Percentiles rank a stretch among this genome's conserved stretches.
These are phyloP conservation scores for Melipona beecheii DNA, from an alignment of 2,888 invertebrate species.

Conservation along the genomic window DNA sequence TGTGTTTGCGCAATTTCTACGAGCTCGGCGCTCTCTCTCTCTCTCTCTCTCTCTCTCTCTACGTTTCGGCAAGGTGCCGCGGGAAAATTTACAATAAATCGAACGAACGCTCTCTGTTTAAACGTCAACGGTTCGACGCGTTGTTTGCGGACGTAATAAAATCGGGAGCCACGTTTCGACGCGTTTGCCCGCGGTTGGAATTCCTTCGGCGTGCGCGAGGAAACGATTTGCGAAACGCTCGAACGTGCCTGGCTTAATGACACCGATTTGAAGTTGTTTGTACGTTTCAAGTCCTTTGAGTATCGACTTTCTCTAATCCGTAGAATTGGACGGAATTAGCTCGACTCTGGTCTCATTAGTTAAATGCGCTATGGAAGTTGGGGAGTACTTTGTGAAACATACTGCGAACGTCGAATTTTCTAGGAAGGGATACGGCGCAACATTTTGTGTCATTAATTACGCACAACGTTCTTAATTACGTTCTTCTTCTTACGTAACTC, in stretches of 20 bases:
- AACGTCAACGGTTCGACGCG: slow-evolving; percentile 5
- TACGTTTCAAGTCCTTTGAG: not conserved
- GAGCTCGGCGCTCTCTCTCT: not conserved
- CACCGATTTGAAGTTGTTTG: not conserved
- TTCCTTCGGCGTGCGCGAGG: not conserved
- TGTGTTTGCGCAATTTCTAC: slow-evolving; percentile 36
- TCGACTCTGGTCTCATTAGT: not conserved
- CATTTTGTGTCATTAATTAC: too few relatives aligned
- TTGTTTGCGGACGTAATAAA: slow-evolving; percentile 6
- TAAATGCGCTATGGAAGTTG: not conserved
- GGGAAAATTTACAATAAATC: slow-evolving; percentile 28
- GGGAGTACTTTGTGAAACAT: too few relatives aligned
- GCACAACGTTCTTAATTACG: too few relatives aligned
- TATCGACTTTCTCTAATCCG: not conserved
- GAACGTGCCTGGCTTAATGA: not conserved
- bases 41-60: not conserved
- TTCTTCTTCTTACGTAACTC: too few relatives aligned
- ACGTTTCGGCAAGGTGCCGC: not conserved
- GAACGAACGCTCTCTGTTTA: slow-evolving; percentile 24
- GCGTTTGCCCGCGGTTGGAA: not conserved
- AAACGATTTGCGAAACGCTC: not conserved
- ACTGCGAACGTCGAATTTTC: too few relatives aligned
- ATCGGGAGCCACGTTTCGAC: not conserved
- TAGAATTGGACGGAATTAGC: not conserved
- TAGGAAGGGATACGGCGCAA: too few relatives aligned